Base-by-base conservation (phyloP, 1,140 invertebrate genomes). In the Orius insidiosus region DNA sequence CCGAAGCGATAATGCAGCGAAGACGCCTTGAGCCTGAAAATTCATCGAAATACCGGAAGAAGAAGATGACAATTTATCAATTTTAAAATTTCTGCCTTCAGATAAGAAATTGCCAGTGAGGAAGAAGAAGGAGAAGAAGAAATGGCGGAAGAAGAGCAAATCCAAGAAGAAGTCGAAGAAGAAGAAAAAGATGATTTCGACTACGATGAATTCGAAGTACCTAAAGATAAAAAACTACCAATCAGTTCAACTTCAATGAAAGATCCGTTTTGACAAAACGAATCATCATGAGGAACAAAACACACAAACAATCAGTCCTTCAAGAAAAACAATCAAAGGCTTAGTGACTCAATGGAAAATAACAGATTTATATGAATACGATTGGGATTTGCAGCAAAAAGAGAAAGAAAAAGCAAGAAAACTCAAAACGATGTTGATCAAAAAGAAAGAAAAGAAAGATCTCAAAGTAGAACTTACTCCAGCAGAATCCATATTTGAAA, bases 231-330 rank as follows among this genome's bases (percentile, higher is more conserved):
- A 53, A 64, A 65, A 3, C 41, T 55, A 10, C 84, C 7, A 94
- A 94, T 67, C 85, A 92, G 61, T 95, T 95, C 53, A 93, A 93
- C 62, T 94, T 80, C 62, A 89, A 85, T 57, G 89, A 95, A 59
- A 67, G 90, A 55, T 86, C 83, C 35, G 79, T 85, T 0, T 71
- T 92, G 10, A 92, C 88, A 0, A 83, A 80, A 56, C 73, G 74
- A 49, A 80, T 80, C 64, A 76, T 81, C 10, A 70, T 68, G 56
- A 68, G 83, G 56, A 47, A 54, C 30, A 51, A 52, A 19, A 42
- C 35, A 85, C 83, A 2, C 85, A 92, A 68, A 93, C 89, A 0
- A 71, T 83, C 48, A 86, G 87, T 13, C 87, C 88, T 15, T 80
- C 85, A 1, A 70, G 80, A 55, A 76, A 72, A 0, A 75, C 69